These are phyloP conservation scores for Micrasema minimum DNA, from an alignment of 1,140 invertebrate species.

Conservation along the genomic window DNA sequence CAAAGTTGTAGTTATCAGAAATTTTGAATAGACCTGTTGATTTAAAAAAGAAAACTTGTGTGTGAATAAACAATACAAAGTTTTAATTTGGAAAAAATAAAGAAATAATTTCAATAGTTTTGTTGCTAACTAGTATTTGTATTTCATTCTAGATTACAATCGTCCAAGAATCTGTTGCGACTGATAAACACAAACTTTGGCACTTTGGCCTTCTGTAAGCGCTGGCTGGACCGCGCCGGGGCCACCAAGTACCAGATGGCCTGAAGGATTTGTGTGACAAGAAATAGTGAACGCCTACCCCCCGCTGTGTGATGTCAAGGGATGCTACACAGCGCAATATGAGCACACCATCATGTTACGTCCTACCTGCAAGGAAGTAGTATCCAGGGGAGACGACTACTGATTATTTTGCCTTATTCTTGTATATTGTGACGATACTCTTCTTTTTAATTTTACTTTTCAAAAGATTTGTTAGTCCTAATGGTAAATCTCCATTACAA, in stretches of 20 bases:
- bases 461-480: no score
- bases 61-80: no score
- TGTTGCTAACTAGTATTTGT: no score
- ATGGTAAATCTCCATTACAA: no score
- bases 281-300: slow-evolving; percentile 96
- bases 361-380: slow-evolving; percentile 98
- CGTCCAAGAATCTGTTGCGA: slow-evolving; percentile 92
- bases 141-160: slow-evolving; percentile 74
- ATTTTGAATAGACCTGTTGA: no score
- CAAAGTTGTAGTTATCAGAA: no score
- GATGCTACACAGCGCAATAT: slow-evolving; percentile 98
- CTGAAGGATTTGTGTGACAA: slow-evolving; percentile 99
- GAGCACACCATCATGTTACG: slow-evolving; percentile 98
- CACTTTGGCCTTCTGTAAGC: slow-evolving; percentile 97
- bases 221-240: slow-evolving; percentile 97
- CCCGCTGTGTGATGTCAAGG: slow-evolving; percentile 96
- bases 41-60: no score
- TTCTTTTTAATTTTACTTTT: no score
- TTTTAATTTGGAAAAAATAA: no score
- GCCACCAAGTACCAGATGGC: slow-evolving; percentile 99
- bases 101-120: no score
- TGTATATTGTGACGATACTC: no score
- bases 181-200: slow-evolving; percentile 99
- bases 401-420: neutral
- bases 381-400: slow-evolving; percentile 96